Base-by-base conservation (phyloP, 2,113 vertebrate genomes). In the Eulacestoma nigropectus region DNA sequence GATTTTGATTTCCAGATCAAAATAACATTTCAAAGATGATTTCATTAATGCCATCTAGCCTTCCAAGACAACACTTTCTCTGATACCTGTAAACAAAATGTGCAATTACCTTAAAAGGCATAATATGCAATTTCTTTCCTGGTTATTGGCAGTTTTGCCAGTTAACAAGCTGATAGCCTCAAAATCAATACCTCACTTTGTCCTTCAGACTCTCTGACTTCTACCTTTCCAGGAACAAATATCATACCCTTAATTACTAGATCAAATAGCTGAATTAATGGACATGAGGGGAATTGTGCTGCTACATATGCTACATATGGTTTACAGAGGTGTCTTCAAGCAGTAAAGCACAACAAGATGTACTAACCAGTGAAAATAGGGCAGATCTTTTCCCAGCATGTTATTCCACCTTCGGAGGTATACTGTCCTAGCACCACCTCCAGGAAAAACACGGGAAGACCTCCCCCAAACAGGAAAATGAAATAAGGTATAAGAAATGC, bases 401-500 rank as follows among this genome's bases (percentile, higher is more conserved):
- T 99, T 97, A 99, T 99, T 92, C 99, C 99, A 82, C 99, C 99
- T 97, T 99, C 98, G 60, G 99, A 99, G 94, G 99, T 99, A 97
- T 98, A 99, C 98, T 99, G 99, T 92, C 99, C 99, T 92, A 99
- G 98, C 50, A 99, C 99, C 57, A 99, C 99, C 97, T 99, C 99
- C 98, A 99, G 98, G 98, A 99, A 99, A 95, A 99, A 99, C 94
- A 99, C 99, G 1, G 99, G 99, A 96, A 99, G 98, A 96, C 99
- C 99, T 57, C 99, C 99, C 50, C 99, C 99, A 74, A 99, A 99
- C 98, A 99, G 98, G 98, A 99, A 99, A 97, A 99, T 99, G 97
- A 98, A 98, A 98, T 99, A 99, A 65, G 99, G 99, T 98, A 99
- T 99, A 97, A 99, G 99, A 98, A 99, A 99, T 8, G 99, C 99